Conservation (phyloP, 2,888 invertebrate genomes). For the Tetanocera ferruginea region DNA sequence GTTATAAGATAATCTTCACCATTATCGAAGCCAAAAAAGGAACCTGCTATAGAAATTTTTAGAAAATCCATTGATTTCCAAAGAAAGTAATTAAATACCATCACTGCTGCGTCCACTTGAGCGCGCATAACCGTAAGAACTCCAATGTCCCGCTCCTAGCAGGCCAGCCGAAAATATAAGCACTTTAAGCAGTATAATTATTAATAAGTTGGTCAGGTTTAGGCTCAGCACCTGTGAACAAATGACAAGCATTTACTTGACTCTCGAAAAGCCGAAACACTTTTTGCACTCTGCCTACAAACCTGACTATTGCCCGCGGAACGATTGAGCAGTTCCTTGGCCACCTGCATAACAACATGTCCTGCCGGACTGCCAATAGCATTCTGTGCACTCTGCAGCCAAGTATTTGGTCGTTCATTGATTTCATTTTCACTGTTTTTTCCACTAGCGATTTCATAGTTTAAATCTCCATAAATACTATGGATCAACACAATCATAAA, state of each 20-base stretch:
- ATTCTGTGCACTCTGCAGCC: slow-evolving; percentile 64
- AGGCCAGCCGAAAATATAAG: slow-evolving; percentile 86
- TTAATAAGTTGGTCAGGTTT: slow-evolving; percentile 85
- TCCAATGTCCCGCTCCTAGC: slow-evolving; percentile 80
- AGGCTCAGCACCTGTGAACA: slow-evolving; percentile 74
- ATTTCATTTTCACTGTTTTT: slow-evolving; percentile 45
- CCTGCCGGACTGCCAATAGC: slow-evolving; percentile 66
- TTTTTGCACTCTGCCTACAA: slow-evolving; percentile 39
- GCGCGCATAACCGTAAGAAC: slow-evolving; percentile 66
- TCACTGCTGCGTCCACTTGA: slow-evolving; percentile 62
- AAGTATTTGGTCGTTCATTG: slow-evolving; percentile 51
- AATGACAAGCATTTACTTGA: too few species aligned
- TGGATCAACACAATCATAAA: slow-evolving; percentile 15
- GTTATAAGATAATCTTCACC: slow-evolving; percentile 75
- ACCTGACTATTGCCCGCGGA: slow-evolving; percentile 81
- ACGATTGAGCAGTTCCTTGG: slow-evolving; percentile 78
- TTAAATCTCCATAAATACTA: not conserved
- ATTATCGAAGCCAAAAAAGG: slow-evolving; percentile 72
- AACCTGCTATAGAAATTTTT: slow-evolving; percentile 6
- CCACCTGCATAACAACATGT: slow-evolving; percentile 70
- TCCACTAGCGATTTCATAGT: not conserved
- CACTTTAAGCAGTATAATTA: slow-evolving; percentile 84
- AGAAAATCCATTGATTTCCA: not conserved
- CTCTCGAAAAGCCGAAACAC: too few species aligned
- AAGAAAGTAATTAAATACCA: not conserved